These are phyloP conservation scores for Paradoxurus hermaphroditus DNA, from an alignment of 2,113 vertebrate genomes.

Conservation along the genomic window DNA sequence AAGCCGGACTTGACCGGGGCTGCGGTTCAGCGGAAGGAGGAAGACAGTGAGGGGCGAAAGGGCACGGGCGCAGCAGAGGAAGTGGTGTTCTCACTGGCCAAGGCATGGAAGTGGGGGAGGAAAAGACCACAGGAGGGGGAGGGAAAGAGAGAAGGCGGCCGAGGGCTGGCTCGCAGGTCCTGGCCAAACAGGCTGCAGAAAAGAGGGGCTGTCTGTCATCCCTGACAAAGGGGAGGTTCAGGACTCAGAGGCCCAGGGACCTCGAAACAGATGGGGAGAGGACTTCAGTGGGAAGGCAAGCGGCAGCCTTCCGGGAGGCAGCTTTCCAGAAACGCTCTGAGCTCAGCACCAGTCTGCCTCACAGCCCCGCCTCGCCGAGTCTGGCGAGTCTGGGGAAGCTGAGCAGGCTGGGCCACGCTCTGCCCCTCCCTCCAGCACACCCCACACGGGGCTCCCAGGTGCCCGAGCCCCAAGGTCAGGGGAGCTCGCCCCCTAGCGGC, in stretches of 20 bases:
- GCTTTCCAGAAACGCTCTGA: not conserved
- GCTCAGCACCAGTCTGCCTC: not conserved
- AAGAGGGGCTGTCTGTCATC: not conserved
- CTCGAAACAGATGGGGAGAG: fast-evolving
- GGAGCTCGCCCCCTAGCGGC: not conserved
- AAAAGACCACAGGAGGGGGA: fast-evolving
- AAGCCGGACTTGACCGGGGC: not conserved
- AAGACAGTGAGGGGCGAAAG: not conserved
- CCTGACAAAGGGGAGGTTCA: not conserved
- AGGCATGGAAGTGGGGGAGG: too few relatives aligned
- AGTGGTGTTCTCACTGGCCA: not conserved
- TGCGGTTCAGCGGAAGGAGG: not conserved
- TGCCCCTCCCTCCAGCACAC: not conserved
- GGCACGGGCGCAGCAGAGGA: not conserved
- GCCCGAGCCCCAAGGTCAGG: not conserved
- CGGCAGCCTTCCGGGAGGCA: too few relatives aligned
- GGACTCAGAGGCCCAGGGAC: not conserved
- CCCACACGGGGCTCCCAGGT: fast-evolving
- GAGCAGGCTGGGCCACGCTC: not conserved
- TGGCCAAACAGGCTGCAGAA: not conserved
- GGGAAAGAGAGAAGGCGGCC: not conserved
- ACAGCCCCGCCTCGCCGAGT: not conserved
- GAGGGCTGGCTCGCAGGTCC: not conserved
- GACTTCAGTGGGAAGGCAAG: not conserved
- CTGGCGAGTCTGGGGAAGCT: not conserved